Base-by-base conservation (phyloP, 2,113 vertebrate genomes). In the Cochlearius cochlearius region DNA sequence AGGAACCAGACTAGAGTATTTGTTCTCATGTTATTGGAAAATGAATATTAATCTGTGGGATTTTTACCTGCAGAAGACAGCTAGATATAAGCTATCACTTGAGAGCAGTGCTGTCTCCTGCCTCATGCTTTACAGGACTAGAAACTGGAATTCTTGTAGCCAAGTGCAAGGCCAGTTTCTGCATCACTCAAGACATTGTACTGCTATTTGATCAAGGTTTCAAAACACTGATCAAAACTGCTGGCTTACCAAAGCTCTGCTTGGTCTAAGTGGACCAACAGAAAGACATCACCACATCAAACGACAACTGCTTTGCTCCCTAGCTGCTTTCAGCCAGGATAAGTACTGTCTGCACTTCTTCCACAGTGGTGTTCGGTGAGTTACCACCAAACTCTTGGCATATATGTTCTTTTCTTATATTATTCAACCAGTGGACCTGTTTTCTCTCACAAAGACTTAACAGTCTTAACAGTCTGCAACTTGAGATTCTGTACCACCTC, bases 331-430 rank as follows among this genome's bases (percentile, higher is more conserved):
- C 56, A 50, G 62, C 41, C 58, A 38, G 10, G 29, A 3, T 29
- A 64, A 76, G 39, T n/a, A 60, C 21, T 3, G 2, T 45, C 56
- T 82, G 45, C 60, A 32, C 53, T 45, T 60, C 58, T 58, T 73
- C 62, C 39, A 19, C 80, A 43, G 43, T 6, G 41, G 18, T 58
- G 1, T 75, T 71, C 6, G 22, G 36, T 12, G 22, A 78, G 21
- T 39, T 43, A 85, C n/a, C 60, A 39, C 25, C 23, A 10, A 84
- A 52, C 29, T 59, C 56, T 19, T 27, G 27, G 19, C 50, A 77
- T 8, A 15, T 0, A 0, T 9, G 5, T 11, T 49, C 34, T 27
- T 75, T 56, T 53, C 52, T 78, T 18, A 27, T 22, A 49, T 18
- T 29, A 68, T 60, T 7, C n/a, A 81, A n/a, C 22, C n/a, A 71